phyloP scores from a whole-genome alignment of 2,797 vertebrate species.

The Ctenopoma kingsleyae region DNA sequence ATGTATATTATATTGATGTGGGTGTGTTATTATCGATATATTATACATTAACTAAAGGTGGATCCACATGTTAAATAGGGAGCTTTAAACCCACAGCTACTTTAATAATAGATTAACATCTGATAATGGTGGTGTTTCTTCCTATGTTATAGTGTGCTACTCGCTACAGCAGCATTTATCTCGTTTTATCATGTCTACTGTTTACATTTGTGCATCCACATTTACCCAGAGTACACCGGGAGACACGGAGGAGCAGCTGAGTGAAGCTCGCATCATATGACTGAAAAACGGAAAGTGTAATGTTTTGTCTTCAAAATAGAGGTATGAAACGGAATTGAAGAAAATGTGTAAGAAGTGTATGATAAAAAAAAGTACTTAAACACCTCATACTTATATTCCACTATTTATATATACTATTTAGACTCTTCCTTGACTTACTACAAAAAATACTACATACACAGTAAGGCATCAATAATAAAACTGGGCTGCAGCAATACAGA shows the following conservation, averaged over 20 bases:
- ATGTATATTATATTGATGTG: rapidly evolving
- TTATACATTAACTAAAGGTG: not conserved
- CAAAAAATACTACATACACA: no score
- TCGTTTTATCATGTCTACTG: constrained; percentile 1
- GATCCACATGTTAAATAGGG: rapidly evolving
- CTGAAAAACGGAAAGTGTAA: constrained; percentile 21
- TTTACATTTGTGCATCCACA: constrained; percentile 56
- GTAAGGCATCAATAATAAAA: no score
- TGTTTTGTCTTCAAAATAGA: constrained; percentile 37
- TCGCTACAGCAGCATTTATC: not conserved
- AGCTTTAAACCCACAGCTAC: not conserved
- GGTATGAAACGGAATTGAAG: not conserved
- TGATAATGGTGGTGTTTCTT: not conserved
- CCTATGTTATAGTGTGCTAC: rapidly evolving
- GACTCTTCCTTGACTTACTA: no score
- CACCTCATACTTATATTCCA: no score
- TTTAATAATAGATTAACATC: not conserved
- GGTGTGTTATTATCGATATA: not conserved
- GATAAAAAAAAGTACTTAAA: no score
- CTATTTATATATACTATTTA: no score
- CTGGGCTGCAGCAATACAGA: no score
- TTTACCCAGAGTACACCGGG: constrained; percentile 81
- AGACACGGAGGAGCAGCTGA: not conserved
- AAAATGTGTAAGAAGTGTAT: not conserved
- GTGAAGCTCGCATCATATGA: not conserved